These are phyloP conservation scores for Brachyalestes nurse DNA, from an alignment of 2,797 vertebrate genomes.

Conservation along the genomic window DNA sequence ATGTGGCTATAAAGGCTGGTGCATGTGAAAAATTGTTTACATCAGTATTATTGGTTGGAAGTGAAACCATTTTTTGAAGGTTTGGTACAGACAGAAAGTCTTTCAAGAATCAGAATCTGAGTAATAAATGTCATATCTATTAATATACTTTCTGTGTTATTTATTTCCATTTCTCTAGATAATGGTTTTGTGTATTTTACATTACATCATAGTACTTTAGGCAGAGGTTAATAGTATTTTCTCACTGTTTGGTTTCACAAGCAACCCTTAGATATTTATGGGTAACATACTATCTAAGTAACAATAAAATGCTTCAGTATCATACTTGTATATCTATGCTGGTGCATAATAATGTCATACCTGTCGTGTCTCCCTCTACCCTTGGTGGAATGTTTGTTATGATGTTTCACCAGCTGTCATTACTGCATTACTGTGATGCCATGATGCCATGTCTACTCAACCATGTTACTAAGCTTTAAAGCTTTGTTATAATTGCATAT, in stretches of 20 bases:
- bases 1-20: neutral
- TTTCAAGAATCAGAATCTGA: neutral
- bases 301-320: neutral
- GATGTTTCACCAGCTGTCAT: neutral
- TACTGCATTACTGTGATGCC: neutral
- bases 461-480: neutral
- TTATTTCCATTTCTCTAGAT: neutral
- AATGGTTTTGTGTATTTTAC: neutral
- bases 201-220: neutral
- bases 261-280: neutral
- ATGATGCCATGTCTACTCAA: neutral
- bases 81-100: neutral
- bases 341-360: neutral
- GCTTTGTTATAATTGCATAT: neutral
- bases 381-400: neutral
- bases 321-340: neutral
- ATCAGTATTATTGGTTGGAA: neutral
- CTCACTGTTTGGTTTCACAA: neutral
- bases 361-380: neutral
- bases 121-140: neutral
- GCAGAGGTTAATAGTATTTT: neutral
- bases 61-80: neutral
- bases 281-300: neutral
- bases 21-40: neutral
- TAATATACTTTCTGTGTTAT: neutral